These are phyloP conservation scores for Calonectris borealis DNA, from an alignment of 2,113 vertebrate genomes.

Conservation along the genomic window DNA sequence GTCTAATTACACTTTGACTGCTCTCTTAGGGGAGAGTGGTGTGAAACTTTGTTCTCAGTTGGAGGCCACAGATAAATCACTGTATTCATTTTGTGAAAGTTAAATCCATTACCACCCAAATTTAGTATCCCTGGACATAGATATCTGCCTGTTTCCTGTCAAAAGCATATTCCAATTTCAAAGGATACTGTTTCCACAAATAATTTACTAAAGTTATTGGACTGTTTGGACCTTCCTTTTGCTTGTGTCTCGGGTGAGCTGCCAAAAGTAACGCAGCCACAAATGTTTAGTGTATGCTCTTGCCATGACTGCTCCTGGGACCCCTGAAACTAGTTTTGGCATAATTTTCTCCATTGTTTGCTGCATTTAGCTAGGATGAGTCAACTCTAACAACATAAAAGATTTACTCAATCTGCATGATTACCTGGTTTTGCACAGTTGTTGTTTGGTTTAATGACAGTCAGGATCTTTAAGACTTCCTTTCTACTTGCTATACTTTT, in stretches of 20 bases:
- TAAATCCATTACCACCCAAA: constrained; percentile 47
- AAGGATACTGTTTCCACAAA: constrained; percentile 40
- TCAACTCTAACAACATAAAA: neutral
- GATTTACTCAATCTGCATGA: neutral
- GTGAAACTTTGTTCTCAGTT: constrained; percentile 9
- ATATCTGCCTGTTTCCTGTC: constrained; percentile 25
- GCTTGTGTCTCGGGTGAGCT: constrained; percentile 45
- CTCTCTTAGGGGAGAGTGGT: neutral
- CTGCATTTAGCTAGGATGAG: neutral
- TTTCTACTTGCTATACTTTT: neutral
- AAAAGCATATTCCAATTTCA: neutral
- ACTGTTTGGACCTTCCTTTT: constrained; percentile 44
- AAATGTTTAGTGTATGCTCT: neutral
- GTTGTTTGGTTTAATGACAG: neutral
- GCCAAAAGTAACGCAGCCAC: neutral
- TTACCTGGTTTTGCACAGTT: neutral
- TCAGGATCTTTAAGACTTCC: neutral
- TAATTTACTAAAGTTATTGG: constrained; percentile 38
- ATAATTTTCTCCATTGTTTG: neutral
- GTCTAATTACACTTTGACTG: constrained; percentile 52
- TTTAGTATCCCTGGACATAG: constrained; percentile 11
- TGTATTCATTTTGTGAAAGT: constrained; percentile 59
- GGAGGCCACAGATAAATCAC: constrained; percentile 19
- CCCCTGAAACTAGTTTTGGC: neutral
- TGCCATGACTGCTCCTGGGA: neutral